Evolutionary conservation across 2,888 invertebrate genomes (phyloP).

Genomic region (Ichneumon xanthorius): DNA sequence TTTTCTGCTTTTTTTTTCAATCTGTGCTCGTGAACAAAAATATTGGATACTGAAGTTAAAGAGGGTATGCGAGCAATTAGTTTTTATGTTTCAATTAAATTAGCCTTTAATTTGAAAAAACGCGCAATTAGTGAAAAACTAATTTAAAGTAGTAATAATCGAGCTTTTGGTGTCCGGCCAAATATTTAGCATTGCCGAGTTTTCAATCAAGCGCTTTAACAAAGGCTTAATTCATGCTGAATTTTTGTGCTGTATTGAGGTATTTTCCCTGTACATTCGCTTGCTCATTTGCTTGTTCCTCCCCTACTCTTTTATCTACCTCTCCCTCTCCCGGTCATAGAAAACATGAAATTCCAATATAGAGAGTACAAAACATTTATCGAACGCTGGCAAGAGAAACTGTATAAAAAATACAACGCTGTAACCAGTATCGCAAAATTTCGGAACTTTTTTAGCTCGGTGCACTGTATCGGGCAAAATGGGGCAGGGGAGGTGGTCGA

Average conservation of each 20-base stretch:
- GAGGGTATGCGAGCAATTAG: constrained; percentile 17
- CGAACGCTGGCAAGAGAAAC: constrained; percentile 47
- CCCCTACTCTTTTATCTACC: constrained; percentile 32
- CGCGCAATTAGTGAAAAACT: too few species aligned
- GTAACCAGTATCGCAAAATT: constrained; percentile 47
- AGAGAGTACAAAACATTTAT: constrained; percentile 39
- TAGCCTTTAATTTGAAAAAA: neutral
- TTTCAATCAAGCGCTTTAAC: neutral
- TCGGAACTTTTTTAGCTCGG: constrained; percentile 9
- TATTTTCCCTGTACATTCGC: constrained; percentile 36
- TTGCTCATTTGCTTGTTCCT: constrained; percentile 17
- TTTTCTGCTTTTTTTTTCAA: neutral
- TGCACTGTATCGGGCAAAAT: neutral
- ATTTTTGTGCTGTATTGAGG: constrained; percentile 48
- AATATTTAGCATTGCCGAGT: neutral
- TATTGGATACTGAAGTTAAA: neutral
- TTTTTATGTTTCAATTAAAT: neutral
- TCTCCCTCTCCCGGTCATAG: constrained; percentile 7
- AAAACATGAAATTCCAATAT: constrained; percentile 50
- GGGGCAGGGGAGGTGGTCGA: constrained; percentile 36
- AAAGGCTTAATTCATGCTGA: constrained; percentile 36
- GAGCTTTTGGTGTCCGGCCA: neutral
- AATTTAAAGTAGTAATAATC: neutral
- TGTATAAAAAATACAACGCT: constrained; percentile 31
- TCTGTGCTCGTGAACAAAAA: neutral